These are phyloP conservation scores for Pseudocheirus occidentalis DNA, from an alignment of 2,797 vertebrate genomes.

Conservation along the genomic window DNA sequence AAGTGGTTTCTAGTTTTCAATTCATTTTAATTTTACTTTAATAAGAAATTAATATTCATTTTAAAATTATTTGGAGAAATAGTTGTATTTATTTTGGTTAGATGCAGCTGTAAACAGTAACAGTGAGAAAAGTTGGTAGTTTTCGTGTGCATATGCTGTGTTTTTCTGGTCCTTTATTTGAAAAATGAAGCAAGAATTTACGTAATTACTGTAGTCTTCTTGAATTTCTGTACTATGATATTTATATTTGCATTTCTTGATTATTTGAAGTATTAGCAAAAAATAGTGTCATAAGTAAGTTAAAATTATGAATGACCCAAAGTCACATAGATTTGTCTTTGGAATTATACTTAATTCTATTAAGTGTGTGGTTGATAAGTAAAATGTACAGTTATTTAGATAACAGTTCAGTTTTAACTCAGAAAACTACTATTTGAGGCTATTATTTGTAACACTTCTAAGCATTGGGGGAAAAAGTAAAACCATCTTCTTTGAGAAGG, in stretches of 20 bases:
- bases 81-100: background rate
- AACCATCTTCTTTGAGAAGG: constrained; percentile 19
- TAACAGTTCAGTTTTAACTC: background rate
- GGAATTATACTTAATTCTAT: constrained; percentile 46
- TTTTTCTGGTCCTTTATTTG: background rate
- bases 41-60: background rate
- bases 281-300: background rate
- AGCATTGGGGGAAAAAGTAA: constrained; percentile 4
- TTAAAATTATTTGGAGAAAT: background rate
- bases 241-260: background rate
- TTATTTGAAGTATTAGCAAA: background rate
- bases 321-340: constrained; percentile 36
- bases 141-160: background rate
- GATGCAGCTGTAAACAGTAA: background rate
- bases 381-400: constrained; percentile 24
- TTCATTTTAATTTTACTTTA: constrained; percentile 35
- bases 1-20: constrained; percentile 22
- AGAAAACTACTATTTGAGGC: background rate
- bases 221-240: background rate
- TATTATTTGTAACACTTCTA: background rate
- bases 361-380: constrained; percentile 40
- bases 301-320: constrained; percentile 2
- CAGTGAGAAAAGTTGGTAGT: background rate
- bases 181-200: background rate
- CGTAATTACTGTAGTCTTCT: background rate